Evolutionary conservation across 2,888 invertebrate genomes (phyloP), one percentile per base, ranked within the genome.

Genomic region (Pammene aurita): DNA sequence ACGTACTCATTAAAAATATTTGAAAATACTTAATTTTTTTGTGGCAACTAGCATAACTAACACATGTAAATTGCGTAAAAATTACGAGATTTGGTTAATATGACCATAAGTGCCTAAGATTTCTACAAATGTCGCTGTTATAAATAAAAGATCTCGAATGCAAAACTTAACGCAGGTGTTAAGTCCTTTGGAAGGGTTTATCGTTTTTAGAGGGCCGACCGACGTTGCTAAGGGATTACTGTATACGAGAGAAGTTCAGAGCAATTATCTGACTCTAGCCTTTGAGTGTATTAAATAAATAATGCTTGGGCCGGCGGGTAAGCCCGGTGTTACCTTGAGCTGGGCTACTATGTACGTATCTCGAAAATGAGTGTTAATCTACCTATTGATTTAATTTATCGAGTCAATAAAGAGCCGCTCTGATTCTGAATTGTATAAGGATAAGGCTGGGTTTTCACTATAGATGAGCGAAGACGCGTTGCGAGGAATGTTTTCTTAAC

Each of bases 221-320:
- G 11, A 38, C 52, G 38, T 42, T 54, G 56, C 18, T 41, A 26
- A 64, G 41, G 64, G 71, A 77, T 76, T 73, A 75, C 74, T 73
- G 58, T 79, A 79, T 78, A 75, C 76, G 73, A 72, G 71, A 71
- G 73, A 75, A 81, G 83, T 85, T 82, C 79, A 80, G 78, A 85
- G 86, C 88, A 89, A 90, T 90, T 89, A 90, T 85, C 82, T 84
- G 82, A 84, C 86, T 84, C 75, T 77, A 80, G 81, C 82, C 82
- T 85, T 84, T 83, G 85, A 85, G 86, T 82, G 84, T 84, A 83
- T 84, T 91, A 86, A 90, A 90, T 90, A 91, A 89, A 90, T 89
- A 89, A 90, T 88, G 84, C 79, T 75, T 75, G 76, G 72, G 83
- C 85, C 78, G 84, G 78, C 73, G 76, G 79, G 78, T 78, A 76